Evolutionary conservation across 2,888 invertebrate species (phyloP).

Genomic region (Antheraea yamamai): DNA sequence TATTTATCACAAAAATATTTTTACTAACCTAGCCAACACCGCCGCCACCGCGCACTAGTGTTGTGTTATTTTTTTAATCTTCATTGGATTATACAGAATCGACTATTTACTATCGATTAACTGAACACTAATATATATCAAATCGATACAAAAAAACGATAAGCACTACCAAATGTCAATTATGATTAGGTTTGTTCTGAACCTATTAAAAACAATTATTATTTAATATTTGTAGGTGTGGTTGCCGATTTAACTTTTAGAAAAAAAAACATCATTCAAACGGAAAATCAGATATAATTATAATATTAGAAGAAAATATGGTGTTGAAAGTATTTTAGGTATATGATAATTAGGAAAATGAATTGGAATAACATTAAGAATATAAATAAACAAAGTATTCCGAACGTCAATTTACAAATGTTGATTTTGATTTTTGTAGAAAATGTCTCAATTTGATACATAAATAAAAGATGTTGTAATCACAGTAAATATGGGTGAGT

Average conservation of each 20-base stretch:
- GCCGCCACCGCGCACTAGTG: constrained; percentile 67
- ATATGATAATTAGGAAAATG: constrained; percentile 1
- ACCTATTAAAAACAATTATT: not conserved
- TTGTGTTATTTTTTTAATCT: constrained; percentile 27
- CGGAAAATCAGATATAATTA: not conserved
- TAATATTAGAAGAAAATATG: not conserved
- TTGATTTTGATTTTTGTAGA: constrained; percentile 56
- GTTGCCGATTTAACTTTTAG: not conserved
- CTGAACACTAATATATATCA: not conserved
- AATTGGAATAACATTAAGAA: not conserved
- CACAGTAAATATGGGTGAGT: constrained; percentile 60
- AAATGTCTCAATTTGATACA: constrained; percentile 44
- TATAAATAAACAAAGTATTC: constrained; percentile 28
- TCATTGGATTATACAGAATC: not conserved
- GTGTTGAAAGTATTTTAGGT: not conserved
- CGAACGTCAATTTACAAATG: constrained; percentile 59
- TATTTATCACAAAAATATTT: constrained; percentile 53
- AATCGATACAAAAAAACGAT: not conserved
- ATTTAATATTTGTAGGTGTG: constrained; percentile 3
- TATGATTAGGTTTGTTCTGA: constrained; percentile 9
- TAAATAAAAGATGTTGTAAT: constrained; percentile 53
- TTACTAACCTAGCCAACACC: constrained; percentile 74
- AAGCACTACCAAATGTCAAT: not conserved
- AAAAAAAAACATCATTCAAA: not conserved
- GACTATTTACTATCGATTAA: not conserved